phyloP scores from a whole-genome alignment of 1,140 invertebrate genomes.

The Drosophila parabipectinata region DNA sequence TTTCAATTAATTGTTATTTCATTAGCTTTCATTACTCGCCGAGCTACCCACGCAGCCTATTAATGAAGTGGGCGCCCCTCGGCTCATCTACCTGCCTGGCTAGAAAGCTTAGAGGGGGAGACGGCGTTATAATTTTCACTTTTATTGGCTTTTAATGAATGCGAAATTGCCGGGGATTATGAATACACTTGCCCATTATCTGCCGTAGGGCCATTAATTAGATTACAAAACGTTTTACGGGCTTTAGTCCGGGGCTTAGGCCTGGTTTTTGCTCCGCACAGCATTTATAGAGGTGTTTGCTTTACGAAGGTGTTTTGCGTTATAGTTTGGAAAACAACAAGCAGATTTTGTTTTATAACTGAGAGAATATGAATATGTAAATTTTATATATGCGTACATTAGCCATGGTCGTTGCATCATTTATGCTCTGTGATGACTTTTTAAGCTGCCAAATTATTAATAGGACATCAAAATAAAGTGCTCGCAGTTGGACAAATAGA shows the following conservation, averaged over 20 bases:
- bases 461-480: background rate
- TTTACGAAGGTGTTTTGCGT: background rate
- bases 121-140: slow-evolving; percentile 62
- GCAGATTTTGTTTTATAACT: background rate
- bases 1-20: slow-evolving; percentile 76
- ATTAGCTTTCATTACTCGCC: slow-evolving; percentile 70
- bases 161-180: slow-evolving; percentile 72
- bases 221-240: slow-evolving; percentile 70
- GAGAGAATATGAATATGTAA: background rate
- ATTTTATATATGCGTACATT: background rate
- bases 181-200: slow-evolving; percentile 65
- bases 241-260: slow-evolving; percentile 11
- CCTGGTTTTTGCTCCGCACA: background rate
- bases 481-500: no score
- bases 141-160: slow-evolving; percentile 79
- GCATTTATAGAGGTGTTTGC: background rate
- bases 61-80: slow-evolving; percentile 50
- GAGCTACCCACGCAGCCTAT: slow-evolving; percentile 54
- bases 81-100: slow-evolving; percentile 37
- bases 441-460: background rate
- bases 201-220: slow-evolving; percentile 64
- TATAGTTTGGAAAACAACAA: background rate
- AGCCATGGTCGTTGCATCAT: no score
- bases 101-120: slow-evolving; percentile 3
- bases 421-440: background rate